Evolutionary conservation across 2,797 vertebrate species (phyloP).

Genomic region (Arremon aurantiirostris): DNA sequence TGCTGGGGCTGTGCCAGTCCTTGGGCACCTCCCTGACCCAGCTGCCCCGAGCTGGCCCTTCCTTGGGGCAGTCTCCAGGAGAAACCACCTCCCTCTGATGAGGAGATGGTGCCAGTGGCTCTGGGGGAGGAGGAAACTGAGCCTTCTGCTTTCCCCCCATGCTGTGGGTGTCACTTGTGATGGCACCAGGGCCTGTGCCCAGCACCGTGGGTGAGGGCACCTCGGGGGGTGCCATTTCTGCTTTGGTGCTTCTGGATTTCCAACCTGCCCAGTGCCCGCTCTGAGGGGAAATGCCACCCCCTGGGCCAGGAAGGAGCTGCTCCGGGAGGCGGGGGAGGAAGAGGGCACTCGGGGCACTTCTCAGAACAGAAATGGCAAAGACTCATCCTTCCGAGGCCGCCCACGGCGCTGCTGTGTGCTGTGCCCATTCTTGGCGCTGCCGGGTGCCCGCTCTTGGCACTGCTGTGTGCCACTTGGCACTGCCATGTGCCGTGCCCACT

Average conservation of each 20-base stretch:
- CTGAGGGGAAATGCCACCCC: constrained; percentile 10
- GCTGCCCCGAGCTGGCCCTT: neutral
- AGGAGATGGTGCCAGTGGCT: neutral
- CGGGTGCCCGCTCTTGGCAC: too few species aligned
- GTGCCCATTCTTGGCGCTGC: too few species aligned
- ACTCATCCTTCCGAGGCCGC: constrained; percentile 38
- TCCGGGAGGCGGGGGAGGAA: neutral
- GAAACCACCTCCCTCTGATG: neutral
- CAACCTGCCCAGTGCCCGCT: neutral
- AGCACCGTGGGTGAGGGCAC: fast-evolving
- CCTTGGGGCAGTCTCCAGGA: neutral
- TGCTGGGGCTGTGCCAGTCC: neutral
- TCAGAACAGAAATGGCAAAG: constrained; percentile 29
- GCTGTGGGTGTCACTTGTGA: neutral
- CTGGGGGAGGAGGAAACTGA: neutral
- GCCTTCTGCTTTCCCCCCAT: neutral
- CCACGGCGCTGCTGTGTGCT: neutral
- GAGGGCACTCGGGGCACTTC: neutral
- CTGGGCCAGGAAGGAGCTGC: neutral
- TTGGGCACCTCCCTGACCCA: neutral
- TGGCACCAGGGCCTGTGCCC: fast-evolving
- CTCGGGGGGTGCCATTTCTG: neutral
- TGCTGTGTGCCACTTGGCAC: too few species aligned
- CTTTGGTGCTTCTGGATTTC: neutral
- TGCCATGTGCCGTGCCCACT: too few species aligned